A percentile compares a stretch with the other conserved stretches of the same genome.
Evolutionary conservation across 1,140 invertebrate genomes (phyloP).

Genomic region (Drosophila pseudoobscura): DNA sequence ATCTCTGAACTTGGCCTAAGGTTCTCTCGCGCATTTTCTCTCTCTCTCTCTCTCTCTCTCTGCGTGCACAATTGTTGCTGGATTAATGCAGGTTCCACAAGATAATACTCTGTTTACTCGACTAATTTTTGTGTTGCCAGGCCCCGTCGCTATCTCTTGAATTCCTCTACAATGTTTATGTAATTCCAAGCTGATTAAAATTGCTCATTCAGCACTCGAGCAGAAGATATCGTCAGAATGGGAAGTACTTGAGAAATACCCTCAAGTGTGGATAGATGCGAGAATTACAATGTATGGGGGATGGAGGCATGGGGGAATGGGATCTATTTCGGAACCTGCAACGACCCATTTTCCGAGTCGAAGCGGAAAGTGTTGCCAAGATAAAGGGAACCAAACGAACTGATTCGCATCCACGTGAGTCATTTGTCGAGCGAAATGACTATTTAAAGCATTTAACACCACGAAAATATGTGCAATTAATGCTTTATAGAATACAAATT

Average conservation of each 20-base stretch:
- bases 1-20: slow-evolving; percentile 58
- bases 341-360: slow-evolving; percentile 63
- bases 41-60: too few relatives aligned
- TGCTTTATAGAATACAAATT: slow-evolving; percentile 50
- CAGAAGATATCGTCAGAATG: slow-evolving; percentile 18
- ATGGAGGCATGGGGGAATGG: too few relatives aligned
- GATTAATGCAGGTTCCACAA: slow-evolving; percentile 44
- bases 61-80: slow-evolving; percentile 27
- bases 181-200: slow-evolving; percentile 64
- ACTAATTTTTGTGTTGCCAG: slow-evolving; percentile 22
- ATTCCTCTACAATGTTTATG: slow-evolving; percentile 37
- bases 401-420: slow-evolving; percentile 51
- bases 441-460: slow-evolving; percentile 54
- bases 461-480: slow-evolving; percentile 53
- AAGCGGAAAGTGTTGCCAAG: slow-evolving; percentile 40
- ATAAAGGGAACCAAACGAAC: slow-evolving; percentile 12
- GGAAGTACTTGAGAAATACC: slow-evolving; percentile 46
- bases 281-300: slow-evolving; percentile 23
- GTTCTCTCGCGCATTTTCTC: too few relatives aligned
- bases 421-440: slow-evolving; percentile 53
- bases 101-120: slow-evolving; percentile 12
- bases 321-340: slow-evolving; percentile 50
- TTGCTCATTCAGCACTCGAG: slow-evolving; percentile 7
- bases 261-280: slow-evolving; percentile 1
- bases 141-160: slow-evolving; percentile 7